Evolutionary conservation across 1,140 invertebrate species (phyloP).

Genomic region (Lutraria rhynchaena): DNA sequence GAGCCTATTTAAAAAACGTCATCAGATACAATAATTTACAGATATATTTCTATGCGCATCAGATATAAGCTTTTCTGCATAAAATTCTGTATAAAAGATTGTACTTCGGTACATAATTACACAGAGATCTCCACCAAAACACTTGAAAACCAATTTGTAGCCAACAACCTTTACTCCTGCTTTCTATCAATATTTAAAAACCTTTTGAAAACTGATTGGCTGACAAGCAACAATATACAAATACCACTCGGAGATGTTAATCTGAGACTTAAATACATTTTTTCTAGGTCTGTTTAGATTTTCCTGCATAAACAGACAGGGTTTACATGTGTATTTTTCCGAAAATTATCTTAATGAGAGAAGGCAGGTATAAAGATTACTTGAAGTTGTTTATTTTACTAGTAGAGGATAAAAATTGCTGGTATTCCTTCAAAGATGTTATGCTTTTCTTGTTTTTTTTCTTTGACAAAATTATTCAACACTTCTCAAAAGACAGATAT

Average conservation of each 20-base stretch:
- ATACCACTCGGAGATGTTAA: constrained; percentile 13
- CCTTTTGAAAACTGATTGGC: not conserved
- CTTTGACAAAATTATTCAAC: constrained; percentile 19
- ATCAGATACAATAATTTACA: too few species aligned
- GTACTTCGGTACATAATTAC: not conserved
- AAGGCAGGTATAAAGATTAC: too few species aligned
- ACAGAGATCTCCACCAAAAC: not conserved
- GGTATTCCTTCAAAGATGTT: constrained; percentile 1
- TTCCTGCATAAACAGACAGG: not conserved
- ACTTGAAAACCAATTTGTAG: constrained; percentile 40
- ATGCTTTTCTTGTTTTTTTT: constrained; percentile 28
- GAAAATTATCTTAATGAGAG: too few species aligned
- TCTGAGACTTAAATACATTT: constrained; percentile 17
- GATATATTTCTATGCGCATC: too few species aligned
- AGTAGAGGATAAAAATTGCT: too few species aligned
- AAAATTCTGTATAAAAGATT: not conserved
- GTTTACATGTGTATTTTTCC: constrained; percentile 16
- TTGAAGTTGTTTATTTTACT: too few species aligned
- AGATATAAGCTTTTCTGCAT: not conserved
- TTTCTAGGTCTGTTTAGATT: constrained; percentile 23
- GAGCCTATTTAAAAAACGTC: too few species aligned
- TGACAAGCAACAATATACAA: constrained; percentile 44
- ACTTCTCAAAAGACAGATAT: too few species aligned
- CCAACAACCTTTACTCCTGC: not conserved
- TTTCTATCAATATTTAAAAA: constrained; percentile 41